Evolutionary conservation across 2,113 vertebrate species (phyloP).

Genomic region (Poecile atricapillus): DNA sequence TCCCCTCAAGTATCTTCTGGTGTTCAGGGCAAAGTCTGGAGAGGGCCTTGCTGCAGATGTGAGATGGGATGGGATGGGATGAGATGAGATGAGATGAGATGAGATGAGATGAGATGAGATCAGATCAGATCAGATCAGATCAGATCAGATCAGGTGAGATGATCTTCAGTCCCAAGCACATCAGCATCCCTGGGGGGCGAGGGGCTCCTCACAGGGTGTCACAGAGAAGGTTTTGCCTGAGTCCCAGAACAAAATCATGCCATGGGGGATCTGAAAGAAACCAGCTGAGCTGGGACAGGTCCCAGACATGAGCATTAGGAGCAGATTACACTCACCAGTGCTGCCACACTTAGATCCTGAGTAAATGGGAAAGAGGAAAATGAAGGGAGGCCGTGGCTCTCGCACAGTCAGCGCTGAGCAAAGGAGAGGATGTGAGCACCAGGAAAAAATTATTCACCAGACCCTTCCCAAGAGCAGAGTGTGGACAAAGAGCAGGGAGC

Average conservation of each 20-base stretch:
- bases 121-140: not conserved
- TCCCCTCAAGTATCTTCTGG: not conserved
- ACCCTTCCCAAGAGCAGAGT: not conserved
- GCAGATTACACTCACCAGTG: not conserved
- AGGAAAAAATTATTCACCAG: not conserved
- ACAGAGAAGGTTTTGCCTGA: not conserved
- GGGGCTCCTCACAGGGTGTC: not conserved
- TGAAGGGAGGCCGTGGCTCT: not conserved
- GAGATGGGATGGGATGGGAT: not conserved
- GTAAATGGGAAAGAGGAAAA: not conserved
- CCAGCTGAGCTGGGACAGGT: not conserved
- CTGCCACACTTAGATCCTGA: not conserved
- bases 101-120: not conserved
- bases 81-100: not conserved
- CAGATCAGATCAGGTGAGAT: not conserved
- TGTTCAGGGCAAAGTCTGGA: not conserved
- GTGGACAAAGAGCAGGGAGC: not conserved
- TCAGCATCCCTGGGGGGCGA: not conserved
- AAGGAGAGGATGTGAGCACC: not conserved
- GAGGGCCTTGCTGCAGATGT: not conserved
- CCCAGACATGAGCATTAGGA: not conserved
- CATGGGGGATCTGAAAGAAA: not conserved
- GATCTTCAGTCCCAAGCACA: not conserved
- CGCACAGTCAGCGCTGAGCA: not conserved
- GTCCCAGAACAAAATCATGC: not conserved